Evolutionary conservation across 2,113 vertebrate genomes (phyloP), one percentile per base, ranked within the genome.

Genomic region (Tyrannus savana): DNA sequence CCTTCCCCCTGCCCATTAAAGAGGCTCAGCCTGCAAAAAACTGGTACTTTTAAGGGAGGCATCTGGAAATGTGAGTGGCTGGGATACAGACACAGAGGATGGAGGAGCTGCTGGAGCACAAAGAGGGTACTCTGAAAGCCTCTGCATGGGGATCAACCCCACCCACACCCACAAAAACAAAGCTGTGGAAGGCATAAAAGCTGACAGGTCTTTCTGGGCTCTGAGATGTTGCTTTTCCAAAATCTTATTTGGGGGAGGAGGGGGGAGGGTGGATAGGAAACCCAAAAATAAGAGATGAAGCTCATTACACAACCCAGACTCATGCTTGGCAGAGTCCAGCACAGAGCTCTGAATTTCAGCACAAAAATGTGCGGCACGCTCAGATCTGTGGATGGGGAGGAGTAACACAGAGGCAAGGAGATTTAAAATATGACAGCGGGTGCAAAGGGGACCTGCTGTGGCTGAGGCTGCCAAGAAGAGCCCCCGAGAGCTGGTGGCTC

Each of bases 241-340:
- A 89, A 87, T 23, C 10, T 41, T 66, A 33, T 24, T 22, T 9
- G 19, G 7, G 12, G 50, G 42, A 19, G 19, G 7, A 18, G 14
- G 19, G 6, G 6, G 22, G 15, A 12, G 8, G 4, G 37, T 37
- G 37, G 28, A 59, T 41, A 74, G 13, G 17, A 67, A 74, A n/a
- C 7, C 22, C 2, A 46, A 55, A 53, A 64, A 56, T 33, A 88
- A 84, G 72, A 60, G 87, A 59, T 42, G 85, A 77, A 86, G 76
- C 47, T 71, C 47, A 63, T 93, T 92, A 81, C 68, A 78, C 83
- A 89, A 64, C 58, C 73, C 95, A 91, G 95, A 52, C 64, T 92
- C 69, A 10, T 3, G 15, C 74, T 92, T 94, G 94, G 96, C 95
- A 97, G 91, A 4, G 4, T 81, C 84, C 42, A 93, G 69, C 76